Evolutionary conservation across 2,113 vertebrate genomes (phyloP).

Genomic region (Daphoenositta chrysoptera): DNA sequence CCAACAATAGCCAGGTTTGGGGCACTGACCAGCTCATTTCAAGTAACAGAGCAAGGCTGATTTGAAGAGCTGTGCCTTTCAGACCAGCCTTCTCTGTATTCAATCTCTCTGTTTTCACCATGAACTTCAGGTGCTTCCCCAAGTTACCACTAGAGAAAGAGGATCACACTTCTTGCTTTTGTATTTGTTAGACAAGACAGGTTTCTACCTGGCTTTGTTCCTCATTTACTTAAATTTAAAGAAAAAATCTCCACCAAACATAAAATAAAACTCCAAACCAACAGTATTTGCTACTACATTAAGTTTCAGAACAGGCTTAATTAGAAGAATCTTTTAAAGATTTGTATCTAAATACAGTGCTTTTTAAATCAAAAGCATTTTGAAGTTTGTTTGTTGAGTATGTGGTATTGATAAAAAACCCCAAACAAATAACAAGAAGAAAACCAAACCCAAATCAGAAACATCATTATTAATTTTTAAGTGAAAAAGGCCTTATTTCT

Average conservation of each 20-base stretch:
- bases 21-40: not conserved
- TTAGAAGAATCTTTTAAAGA: not conserved
- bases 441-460: not conserved
- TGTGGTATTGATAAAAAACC: not conserved
- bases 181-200: not conserved
- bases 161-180: not conserved
- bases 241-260: not conserved
- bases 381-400: constrained; percentile 1
- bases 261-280: not conserved
- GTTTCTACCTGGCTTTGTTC: not conserved
- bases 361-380: constrained; percentile 13
- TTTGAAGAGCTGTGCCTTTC: not conserved
- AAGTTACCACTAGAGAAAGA: not conserved
- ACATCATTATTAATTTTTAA: constrained; percentile 8
- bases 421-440: not conserved
- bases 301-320: not conserved
- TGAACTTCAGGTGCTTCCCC: not conserved
- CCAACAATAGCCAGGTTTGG: not conserved
- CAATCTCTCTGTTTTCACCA: not conserved
- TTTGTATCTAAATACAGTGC: not conserved
- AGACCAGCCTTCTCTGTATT: not conserved
- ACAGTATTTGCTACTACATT: not conserved
- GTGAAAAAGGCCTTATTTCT: not conserved
- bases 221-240: not conserved
- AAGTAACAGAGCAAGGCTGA: not conserved